phyloP scores from a whole-genome alignment of 2,797 vertebrate species.

The Phoebastria nigripes region DNA sequence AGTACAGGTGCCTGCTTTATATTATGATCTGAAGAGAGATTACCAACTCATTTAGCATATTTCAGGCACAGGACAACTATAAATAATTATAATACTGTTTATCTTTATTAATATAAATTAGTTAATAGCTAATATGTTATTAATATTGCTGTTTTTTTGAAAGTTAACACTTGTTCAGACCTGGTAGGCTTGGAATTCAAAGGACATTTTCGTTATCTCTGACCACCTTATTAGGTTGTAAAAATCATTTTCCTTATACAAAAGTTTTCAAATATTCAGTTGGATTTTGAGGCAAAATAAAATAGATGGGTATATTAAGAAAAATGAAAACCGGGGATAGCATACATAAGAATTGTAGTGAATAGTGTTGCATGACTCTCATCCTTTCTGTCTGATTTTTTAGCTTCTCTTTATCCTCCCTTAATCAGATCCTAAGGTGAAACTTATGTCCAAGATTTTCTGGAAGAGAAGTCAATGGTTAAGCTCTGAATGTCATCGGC shows the following conservation, averaged over 20 bases:
- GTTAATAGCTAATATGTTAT: not conserved
- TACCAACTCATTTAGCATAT: not conserved
- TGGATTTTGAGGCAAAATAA: not conserved
- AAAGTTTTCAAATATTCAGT: not conserved
- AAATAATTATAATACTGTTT: not conserved
- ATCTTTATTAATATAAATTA: not conserved
- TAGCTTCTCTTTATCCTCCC: not conserved
- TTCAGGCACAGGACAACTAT: not conserved
- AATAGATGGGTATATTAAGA: not conserved
- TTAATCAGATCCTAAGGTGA: not conserved
- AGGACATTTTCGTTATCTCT: not conserved
- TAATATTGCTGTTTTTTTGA: not conserved
- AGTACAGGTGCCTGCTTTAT: not conserved
- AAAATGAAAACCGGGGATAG: not conserved
- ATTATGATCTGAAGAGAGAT: not conserved
- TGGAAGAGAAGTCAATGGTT: not conserved
- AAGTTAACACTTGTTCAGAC: not conserved
- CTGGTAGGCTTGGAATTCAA: not conserved
- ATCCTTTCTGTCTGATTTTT: not conserved
- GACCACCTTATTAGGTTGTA: not conserved
- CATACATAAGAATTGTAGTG: not conserved
- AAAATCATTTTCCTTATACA: not conserved
- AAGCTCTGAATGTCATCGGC: rapidly evolving
- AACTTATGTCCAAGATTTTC: not conserved
- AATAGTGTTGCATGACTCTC: not conserved